Conservation (phyloP, 1,140 invertebrate species). For the Zaprionus camerounensis region DNA sequence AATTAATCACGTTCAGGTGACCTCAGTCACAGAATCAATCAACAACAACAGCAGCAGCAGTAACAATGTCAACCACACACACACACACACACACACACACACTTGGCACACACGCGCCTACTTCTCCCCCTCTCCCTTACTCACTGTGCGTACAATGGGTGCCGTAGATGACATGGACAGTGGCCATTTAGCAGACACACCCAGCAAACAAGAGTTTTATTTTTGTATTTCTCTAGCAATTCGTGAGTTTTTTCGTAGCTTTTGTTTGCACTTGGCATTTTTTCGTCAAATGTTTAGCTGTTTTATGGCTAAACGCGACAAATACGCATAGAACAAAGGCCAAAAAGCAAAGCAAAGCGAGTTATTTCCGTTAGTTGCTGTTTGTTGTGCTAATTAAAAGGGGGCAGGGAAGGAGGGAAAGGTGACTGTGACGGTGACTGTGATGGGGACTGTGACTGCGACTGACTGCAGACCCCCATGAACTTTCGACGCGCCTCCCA, state of each 20-base stretch:
- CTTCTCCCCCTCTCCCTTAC: not conserved
- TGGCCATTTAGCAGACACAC: slow-evolving; percentile 78
- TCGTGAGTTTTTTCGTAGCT: slow-evolving; percentile 27
- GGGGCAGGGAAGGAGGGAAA: not conserved
- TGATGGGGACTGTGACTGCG: slow-evolving; percentile 12
- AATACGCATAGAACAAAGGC: slow-evolving; percentile 55
- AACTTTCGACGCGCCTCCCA: slow-evolving; percentile 66
- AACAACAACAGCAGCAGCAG: slow-evolving; percentile 40
- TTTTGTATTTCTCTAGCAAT: slow-evolving; percentile 58
- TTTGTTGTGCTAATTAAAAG: slow-evolving; percentile 32
- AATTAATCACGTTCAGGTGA: slow-evolving; percentile 79
- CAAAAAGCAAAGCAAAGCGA: not conserved
- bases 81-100: not conserved
- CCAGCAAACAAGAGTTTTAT: slow-evolving; percentile 76
- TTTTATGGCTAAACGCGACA: slow-evolving; percentile 3
- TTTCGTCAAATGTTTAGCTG: slow-evolving; percentile 34
- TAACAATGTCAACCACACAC: slow-evolving; percentile 31
- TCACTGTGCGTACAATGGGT: not conserved
- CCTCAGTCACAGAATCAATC: slow-evolving; percentile 78
- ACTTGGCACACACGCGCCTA: not conserved
- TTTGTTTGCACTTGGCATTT: slow-evolving; percentile 35
- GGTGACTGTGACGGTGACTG: slow-evolving; percentile 28
- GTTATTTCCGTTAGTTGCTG: slow-evolving; percentile 39
- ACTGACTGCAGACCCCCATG: slow-evolving; percentile 63
- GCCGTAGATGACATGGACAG: slow-evolving; percentile 48